Evolutionary conservation across 2,797 vertebrate genomes (phyloP).

Genomic region (Brachyalestes nurse): DNA sequence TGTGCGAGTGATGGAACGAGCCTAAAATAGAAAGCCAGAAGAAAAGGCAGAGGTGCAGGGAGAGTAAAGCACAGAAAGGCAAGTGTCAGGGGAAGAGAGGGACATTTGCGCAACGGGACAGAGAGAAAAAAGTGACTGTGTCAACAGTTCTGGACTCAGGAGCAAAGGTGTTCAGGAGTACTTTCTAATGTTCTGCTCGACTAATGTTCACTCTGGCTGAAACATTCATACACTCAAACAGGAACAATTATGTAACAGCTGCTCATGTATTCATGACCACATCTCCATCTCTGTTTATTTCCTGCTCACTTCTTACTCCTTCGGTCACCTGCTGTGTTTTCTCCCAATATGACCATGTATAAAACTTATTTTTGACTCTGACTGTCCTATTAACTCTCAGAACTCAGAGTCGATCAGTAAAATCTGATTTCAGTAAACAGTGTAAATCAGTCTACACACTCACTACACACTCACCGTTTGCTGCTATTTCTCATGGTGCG

Average conservation of each 20-base stretch:
- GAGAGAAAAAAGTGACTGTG: background rate
- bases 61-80: background rate
- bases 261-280: background rate
- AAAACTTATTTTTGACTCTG: too few species aligned
- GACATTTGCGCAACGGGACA: background rate
- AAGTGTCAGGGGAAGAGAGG: background rate
- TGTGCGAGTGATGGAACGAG: background rate
- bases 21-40: background rate
- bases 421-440: too few species aligned
- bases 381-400: too few species aligned
- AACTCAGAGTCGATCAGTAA: too few species aligned
- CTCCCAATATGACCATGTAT: too few species aligned
- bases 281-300: background rate
- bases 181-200: background rate
- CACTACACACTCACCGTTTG: too few species aligned
- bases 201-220: background rate
- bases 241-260: background rate
- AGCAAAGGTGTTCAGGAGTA: background rate
- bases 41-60: background rate
- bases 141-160: background rate
- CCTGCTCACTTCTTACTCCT: too few species aligned
- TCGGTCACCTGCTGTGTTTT: too few species aligned
- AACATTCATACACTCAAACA: background rate
- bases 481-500: too few species aligned
- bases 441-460: too few species aligned